Conservation (phyloP, 2,113 vertebrate genomes). For the Clarias gariepinus region DNA sequence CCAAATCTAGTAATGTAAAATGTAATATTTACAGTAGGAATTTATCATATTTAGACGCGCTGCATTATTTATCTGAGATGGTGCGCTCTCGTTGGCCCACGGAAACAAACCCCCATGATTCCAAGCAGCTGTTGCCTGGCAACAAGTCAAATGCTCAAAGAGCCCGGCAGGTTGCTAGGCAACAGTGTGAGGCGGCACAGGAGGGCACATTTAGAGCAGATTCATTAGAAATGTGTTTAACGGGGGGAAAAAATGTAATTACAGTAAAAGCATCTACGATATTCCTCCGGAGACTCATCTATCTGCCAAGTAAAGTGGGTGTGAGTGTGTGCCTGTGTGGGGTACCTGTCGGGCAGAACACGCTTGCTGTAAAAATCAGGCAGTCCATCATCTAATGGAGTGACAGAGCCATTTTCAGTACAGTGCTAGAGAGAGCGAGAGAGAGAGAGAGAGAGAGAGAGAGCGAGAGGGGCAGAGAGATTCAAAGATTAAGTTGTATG, state of each 20-base stretch:
- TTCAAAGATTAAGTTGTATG: not conserved
- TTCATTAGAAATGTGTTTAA: conserved; percentile 51
- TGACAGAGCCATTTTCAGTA: conserved; percentile 81
- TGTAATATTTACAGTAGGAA: not conserved
- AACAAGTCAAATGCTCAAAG: conserved; percentile 34
- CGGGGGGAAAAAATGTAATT: conserved; percentile 43
- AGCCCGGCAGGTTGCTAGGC: conserved; percentile 56
- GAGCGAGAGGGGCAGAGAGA: conserved; percentile 6
- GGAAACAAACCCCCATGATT: conserved; percentile 45
- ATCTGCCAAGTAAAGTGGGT: conserved; percentile 17
- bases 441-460: conserved; percentile 44
- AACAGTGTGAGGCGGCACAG: conserved; percentile 48
- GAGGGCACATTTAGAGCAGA: conserved; percentile 48
- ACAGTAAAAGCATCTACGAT: conserved; percentile 51
- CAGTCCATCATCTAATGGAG: conserved; percentile 82
- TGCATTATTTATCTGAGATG: conserved; percentile 44
- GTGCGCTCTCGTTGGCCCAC: not conserved
- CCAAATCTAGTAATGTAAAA: not conserved
- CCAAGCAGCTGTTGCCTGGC: conserved; percentile 46
- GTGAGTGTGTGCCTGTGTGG: conserved; percentile 2
- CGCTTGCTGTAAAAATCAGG: conserved; percentile 88
- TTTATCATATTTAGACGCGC: conserved; percentile 24
- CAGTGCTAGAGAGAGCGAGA: conserved; percentile 63
- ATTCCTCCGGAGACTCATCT: conserved; percentile 16
- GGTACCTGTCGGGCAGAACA: conserved; percentile 83